phyloP scores from a whole-genome alignment of 2,888 invertebrate genomes.

The Dynastes hyllus region DNA sequence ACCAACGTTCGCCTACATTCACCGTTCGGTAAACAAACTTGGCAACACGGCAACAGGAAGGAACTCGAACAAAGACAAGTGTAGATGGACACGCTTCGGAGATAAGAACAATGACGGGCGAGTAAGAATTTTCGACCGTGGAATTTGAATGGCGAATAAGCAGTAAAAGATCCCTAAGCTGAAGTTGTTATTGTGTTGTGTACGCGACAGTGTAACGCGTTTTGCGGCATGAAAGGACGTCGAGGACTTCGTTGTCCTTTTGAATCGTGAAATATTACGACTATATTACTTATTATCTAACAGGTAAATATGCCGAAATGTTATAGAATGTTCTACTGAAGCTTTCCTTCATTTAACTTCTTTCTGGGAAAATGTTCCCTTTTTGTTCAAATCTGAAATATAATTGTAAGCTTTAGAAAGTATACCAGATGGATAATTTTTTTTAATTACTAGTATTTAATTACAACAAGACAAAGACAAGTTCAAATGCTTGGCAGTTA shows the following conservation, averaged over 20 bases:
- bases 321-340: background rate
- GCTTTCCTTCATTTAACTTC: too few relatives aligned
- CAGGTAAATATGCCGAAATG: background rate
- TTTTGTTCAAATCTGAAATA: too few relatives aligned
- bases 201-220: too few relatives aligned
- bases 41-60: conserved; percentile 33
- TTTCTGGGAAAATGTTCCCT: too few relatives aligned
- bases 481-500: too few relatives aligned
- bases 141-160: conserved; percentile 18
- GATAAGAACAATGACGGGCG: conserved; percentile 34
- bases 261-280: conserved; percentile 4
- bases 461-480: too few relatives aligned
- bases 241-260: background rate
- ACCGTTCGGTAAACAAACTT: conserved; percentile 33
- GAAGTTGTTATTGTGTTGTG: conserved; percentile 14
- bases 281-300: background rate
- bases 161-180: conserved; percentile 10
- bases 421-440: too few relatives aligned
- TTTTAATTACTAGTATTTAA: too few relatives aligned
- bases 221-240: background rate
- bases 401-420: too few relatives aligned
- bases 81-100: conserved; percentile 39
- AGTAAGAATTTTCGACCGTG: conserved; percentile 36
- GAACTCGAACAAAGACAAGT: conserved; percentile 39
- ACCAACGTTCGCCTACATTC: conserved; percentile 4